Base-by-base conservation (phyloP, 2,113 vertebrate genomes). In the Melanerpes aurifrons region DNA sequence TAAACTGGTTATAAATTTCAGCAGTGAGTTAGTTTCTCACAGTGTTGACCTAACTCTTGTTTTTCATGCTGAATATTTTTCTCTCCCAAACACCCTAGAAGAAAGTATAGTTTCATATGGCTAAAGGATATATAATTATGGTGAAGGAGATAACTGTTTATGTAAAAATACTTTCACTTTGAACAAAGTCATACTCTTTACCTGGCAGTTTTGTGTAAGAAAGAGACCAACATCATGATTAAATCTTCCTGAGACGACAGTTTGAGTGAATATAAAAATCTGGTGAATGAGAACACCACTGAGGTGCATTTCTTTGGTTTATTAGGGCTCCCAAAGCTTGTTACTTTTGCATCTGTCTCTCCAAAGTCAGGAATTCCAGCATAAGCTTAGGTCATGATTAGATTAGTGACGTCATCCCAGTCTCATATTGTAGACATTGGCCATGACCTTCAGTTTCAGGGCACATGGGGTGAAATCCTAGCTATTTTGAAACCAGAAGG, bases 391-490 rank as follows among this genome's bases (percentile, higher is more conserved):
- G 82, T 94, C 91, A 92, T 94, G 95, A 96, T 95, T 96, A 94
- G 95, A 96, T 95, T 95, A 93, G 91, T 95, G 94, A 94, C 94
- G 82, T 96, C 92, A 95, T 91, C 58, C 32, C 1, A 1, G 66
- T 89, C 79, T 96, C 96, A 78, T 64, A 31, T 96, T 96, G 89
- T 94, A 95, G 87, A 83, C 89, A 68, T 76, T 96, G 95, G 82
- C 91, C 75, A 1, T 92, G 96, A 96, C 95, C 94, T 95, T 61
- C 72, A 92, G 78, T 95, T 94, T 92, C 92, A 93, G 96, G 93
- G 91, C 94, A 94, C 92, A 62, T 40, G 66, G 95, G 90, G 90
- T 96, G 93, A 96, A 96, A 96, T 89, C 85, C 72, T 93, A 95
- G 93, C 92, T 86, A 91, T 68, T 22, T 54, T 87, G 89, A 92